phyloP scores from a whole-genome alignment of 2,113 vertebrate genomes.

The Procavia capensis region DNA sequence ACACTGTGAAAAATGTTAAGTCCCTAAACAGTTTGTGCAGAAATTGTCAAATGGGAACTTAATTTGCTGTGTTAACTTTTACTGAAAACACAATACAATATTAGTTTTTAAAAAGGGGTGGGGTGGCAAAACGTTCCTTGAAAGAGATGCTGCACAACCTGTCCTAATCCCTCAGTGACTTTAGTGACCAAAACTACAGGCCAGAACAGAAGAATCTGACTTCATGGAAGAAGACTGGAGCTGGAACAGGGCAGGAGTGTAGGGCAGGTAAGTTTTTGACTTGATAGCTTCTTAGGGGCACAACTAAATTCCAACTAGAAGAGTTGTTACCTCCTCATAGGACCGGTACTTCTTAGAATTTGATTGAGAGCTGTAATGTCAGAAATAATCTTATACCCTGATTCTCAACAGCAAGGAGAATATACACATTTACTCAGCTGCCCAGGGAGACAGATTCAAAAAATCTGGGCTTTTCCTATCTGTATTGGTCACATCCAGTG shows the following conservation, averaged over 20 bases:
- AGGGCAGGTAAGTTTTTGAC: not conserved
- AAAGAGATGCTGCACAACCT: not conserved
- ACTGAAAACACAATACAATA: too few species aligned
- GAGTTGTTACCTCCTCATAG: not conserved
- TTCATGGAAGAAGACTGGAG: not conserved
- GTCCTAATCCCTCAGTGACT: not conserved
- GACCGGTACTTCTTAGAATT: not conserved
- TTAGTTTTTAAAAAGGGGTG: too few species aligned
- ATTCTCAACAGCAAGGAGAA: not conserved
- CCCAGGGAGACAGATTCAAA: not conserved
- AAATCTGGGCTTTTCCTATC: not conserved
- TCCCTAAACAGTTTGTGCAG: too few species aligned
- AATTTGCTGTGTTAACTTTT: too few species aligned
- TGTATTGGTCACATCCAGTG: not conserved
- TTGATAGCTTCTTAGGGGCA: not conserved
- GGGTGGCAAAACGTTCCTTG: not conserved
- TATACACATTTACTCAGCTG: not conserved
- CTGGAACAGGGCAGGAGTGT: not conserved
- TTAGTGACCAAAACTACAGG: not conserved
- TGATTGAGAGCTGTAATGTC: not conserved
- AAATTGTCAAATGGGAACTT: too few species aligned
- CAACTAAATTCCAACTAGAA: not conserved
- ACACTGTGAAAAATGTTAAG: too few species aligned
- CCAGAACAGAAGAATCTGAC: not conserved
- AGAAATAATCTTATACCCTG: not conserved